Evolutionary conservation across 1,140 invertebrate genomes (phyloP), one percentile per base, ranked within the genome.

Genomic region (Thalassaphorura encarpata): DNA sequence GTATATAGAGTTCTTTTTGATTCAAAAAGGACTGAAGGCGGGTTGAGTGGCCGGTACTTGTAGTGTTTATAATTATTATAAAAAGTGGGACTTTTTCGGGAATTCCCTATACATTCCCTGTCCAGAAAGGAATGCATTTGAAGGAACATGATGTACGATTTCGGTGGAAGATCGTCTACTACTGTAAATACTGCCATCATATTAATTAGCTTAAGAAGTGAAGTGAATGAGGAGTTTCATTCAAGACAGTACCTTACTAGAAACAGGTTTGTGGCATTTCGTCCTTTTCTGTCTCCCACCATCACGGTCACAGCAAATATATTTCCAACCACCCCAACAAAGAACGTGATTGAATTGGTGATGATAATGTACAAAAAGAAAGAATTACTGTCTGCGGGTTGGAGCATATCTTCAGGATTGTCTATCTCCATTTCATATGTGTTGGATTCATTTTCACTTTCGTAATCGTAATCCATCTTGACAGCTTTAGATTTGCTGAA

Each of bases 331-430:
- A 64, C 28, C 3, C 72, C 71, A 18, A 73, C 50, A 21, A 72
- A 28, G 54, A 73, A 72, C 16, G 71, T 71, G 40, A 72, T 54
- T 16, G 71, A 62, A 50, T 73, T 68, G 6, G 69, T 70, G 40
- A 70, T 66, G 40, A 72, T 59, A 52, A 72, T 72, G 33, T 67
- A 66, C 23, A 70, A 33, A 54, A 72, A 71, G 31, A 65, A 58
- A 15, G 66, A 57, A 53, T 72, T 71, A 45, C 58, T 68, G 2
- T 51, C 51, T 55, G 65, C 64, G 5, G 70, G 71, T 47, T 68
- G 67, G 15, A 70, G 54, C 69, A 73, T 72, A 19, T 72, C 70
- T 52, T 70, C 67, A 0, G 72, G 72, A 41, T 69, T 62, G 0
- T 60, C 49, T 36, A 70, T 65, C 31, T 54, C 47, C 8, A 24